Evolutionary conservation across 2,113 vertebrate genomes (phyloP).

Genomic region (Pardalotus punctatus): DNA sequence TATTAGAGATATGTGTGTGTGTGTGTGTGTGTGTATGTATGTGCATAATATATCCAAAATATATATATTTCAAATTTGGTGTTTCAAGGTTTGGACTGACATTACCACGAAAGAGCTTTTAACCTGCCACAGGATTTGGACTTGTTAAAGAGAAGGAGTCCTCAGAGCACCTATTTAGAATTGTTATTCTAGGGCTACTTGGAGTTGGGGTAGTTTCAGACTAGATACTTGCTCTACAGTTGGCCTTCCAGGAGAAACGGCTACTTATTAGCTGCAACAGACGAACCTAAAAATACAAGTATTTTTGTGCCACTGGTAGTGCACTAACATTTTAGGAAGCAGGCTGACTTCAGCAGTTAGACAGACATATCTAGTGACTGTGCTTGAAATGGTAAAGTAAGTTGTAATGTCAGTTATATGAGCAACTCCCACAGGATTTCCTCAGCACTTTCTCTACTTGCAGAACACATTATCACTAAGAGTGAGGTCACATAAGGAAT

Average conservation of each 20-base stretch:
- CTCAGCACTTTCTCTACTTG: background rate
- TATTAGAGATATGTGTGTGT: background rate
- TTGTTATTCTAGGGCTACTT: background rate
- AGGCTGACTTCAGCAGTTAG: background rate
- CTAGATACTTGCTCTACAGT: background rate
- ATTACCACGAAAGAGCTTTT: background rate
- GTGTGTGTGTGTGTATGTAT: too few relatives aligned
- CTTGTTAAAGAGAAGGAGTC: background rate
- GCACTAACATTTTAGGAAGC: background rate
- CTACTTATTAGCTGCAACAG: background rate
- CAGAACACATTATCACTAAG: background rate
- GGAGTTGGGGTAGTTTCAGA: background rate
- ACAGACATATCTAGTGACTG: background rate
- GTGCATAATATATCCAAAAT: background rate
- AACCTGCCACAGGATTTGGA: background rate
- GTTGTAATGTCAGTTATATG: background rate
- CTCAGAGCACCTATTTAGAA: background rate
- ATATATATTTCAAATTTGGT: background rate
- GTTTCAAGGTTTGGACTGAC: background rate
- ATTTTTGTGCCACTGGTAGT: background rate
- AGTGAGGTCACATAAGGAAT: background rate
- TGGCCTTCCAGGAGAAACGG: background rate
- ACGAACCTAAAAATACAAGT: background rate
- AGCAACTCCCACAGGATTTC: background rate
- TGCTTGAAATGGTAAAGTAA: background rate